Evolutionary conservation across 1,140 invertebrate species (phyloP), one percentile per base, ranked within the genome.

Genomic region (Aleiodes sp.): DNA sequence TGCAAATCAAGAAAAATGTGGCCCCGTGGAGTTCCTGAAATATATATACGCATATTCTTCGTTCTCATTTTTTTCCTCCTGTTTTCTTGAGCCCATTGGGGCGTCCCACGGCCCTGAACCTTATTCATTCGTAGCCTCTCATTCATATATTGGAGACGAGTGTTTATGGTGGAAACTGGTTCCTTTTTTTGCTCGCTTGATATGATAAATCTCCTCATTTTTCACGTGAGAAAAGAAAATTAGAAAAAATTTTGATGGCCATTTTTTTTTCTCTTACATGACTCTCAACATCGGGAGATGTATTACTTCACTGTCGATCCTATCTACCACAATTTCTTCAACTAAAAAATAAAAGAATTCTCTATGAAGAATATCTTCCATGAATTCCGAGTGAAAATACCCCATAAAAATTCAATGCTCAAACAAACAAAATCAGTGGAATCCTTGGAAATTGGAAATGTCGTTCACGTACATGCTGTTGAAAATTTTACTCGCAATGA

Each of bases 1-100:
- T 68, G n/a, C 76, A 80, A 81, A 81, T 80, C 80, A 80, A 81
- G 80, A 80, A 73, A 80, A 81, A 80, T 80, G 79, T 74, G 71
- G 66, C 80, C 80, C 80, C 73, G 66, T 76, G 75, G 78, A 77
- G 72, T 80, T 77, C 52, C 69, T 65, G 60, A 65, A 72, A 70
- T 70, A 68, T 66, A 68, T 62, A 65, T 57, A 70, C 19, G 28
- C 33, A 46, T 60, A 60, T 68, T 33, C 24, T 68, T 67, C 14
- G 8, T 26, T 26, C 39, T 39, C 14, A 31, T 43, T 21, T 16
- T 43, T 29, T 39, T 16, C 14, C 8, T 39, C 8, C 4, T 16
- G 8, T 6, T 21, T 28, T 59, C 33, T 4, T 60, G 52, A 39
- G 10, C 33, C 26, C 46, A 52, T 8, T 24, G 46, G 46, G 66